A percentile compares a stretch with the other conserved stretches of the same genome.
These are phyloP conservation scores for Eupithecia subumbrata DNA, from an alignment of 2,888 invertebrate species.

Conservation along the genomic window DNA sequence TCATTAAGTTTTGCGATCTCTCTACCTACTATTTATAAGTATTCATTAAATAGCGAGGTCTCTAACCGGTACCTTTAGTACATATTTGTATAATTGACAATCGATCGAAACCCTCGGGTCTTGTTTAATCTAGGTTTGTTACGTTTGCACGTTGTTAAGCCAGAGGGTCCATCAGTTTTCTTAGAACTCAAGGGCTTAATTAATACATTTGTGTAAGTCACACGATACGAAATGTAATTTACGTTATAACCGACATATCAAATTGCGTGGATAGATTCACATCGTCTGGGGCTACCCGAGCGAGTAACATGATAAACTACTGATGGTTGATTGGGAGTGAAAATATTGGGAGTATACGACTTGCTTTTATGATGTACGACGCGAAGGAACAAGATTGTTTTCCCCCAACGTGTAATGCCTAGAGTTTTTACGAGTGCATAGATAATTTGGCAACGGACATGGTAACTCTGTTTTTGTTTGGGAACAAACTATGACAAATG, in stretches of 20 bases:
- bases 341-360: conserved; percentile 44
- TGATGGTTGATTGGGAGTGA: conserved; percentile 40
- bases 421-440: conserved; percentile 33
- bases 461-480: conserved; percentile 17
- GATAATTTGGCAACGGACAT: conserved; percentile 25
- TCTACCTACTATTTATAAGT: too few species aligned
- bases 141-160: background rate
- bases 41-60: too few species aligned
- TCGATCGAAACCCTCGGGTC: too few species aligned
- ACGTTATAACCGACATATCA: conserved; percentile 29
- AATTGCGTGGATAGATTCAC: conserved; percentile 46
- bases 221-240: background rate
- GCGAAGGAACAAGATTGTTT: conserved; percentile 38
- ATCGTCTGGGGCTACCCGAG: conserved; percentile 44
- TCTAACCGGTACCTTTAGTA: too few species aligned
- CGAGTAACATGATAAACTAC: conserved; percentile 48
- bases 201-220: background rate
- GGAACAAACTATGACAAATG: background rate
- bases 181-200: background rate
- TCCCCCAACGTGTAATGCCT: conserved; percentile 34
- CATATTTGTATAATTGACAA: too few species aligned
- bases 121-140: background rate
- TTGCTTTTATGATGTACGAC: conserved; percentile 41
- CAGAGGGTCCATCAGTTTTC: background rate
- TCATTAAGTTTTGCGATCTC: too few species aligned